Percentiles rank a stretch among this genome's conserved stretches.
These are phyloP conservation scores for Ellobius talpinus DNA, from an alignment of 2,113 vertebrate species.

Conservation along the genomic window DNA sequence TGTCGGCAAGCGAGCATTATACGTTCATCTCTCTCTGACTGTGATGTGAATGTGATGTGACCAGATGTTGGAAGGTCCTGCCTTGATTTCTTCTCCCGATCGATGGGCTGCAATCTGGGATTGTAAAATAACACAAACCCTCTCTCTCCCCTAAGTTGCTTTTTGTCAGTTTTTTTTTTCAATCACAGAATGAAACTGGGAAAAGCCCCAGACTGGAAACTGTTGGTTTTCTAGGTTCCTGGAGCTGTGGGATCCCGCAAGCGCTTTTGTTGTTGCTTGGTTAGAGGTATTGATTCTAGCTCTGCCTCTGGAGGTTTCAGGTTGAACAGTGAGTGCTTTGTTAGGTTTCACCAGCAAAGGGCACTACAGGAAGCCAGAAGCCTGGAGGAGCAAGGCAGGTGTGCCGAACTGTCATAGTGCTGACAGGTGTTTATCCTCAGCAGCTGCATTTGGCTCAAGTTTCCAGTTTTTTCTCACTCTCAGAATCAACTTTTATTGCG, in stretches of 20 bases:
- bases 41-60: neutral
- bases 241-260: neutral
- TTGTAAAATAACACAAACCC: no score
- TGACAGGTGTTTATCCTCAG: neutral
- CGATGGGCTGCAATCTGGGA: no score
- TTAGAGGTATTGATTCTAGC: no score
- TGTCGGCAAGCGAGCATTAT: no score
- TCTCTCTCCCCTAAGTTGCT: no score
- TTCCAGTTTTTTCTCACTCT: neutral
- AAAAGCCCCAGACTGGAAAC: neutral
- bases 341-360: neutral
- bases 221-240: neutral
- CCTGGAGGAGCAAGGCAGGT: neutral
- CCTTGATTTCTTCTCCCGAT: neutral
- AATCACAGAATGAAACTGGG: neutral
- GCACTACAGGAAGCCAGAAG: neutral
- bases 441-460: neutral
- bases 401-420: accelerated
- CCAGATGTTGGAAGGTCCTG: no score
- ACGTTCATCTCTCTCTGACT: neutral
- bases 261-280: no score
- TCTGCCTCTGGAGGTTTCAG: neutral
- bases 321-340: neutral
- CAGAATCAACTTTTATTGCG: neutral
- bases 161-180: neutral